Base-by-base conservation (phyloP, 2,888 invertebrate species). In the Pandemis cinnamomeana region DNA sequence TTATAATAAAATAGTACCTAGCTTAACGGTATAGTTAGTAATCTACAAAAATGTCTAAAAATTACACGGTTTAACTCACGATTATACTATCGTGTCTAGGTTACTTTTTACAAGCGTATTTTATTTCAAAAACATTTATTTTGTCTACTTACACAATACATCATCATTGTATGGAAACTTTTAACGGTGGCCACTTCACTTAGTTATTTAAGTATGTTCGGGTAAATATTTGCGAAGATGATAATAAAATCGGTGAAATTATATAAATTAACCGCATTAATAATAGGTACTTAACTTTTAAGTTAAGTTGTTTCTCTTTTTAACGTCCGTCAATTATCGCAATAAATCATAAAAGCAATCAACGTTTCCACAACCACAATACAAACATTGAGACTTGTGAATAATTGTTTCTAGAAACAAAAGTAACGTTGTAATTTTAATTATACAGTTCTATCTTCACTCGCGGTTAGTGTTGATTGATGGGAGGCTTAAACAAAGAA, bases 401-500 rank as follows among this genome's bases (percentile, higher is more conserved):
- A 67, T 75, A 77, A 76, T 67, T 67, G 70, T 77, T 77, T 71
- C 75, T 71, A 69, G 76, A 75, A 76, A 77, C 75, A 70, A 73
- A 75, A 70, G 72, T 69, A 75, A 67, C 58, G 63, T 76, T 58
- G 75, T 71, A 71, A 77, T 80, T 79, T 78, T 76, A 76, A 81
- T 78, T 78, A 75, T 64, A 63, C 64, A 63, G 63, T 67, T 76
- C 75, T 80, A 80, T 86, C 83, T 83, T 82, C 77, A 70, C 77
- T 67, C 63, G 75, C 77, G 77, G 78, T 79, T 80, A 75, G 74
- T 76, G 77, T 76, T 87, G 88, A 89, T 84, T 81, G 84, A 88
- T 89, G 79, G 79, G 77, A 73, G 78, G 83, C 84, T 86, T 86
- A 85, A 87, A 87, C 85, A 87, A 88, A 87, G 83, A 85, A 82